Evolutionary conservation across 2,797 vertebrate species (phyloP).

Genomic region (Enteromius trimaculatus): DNA sequence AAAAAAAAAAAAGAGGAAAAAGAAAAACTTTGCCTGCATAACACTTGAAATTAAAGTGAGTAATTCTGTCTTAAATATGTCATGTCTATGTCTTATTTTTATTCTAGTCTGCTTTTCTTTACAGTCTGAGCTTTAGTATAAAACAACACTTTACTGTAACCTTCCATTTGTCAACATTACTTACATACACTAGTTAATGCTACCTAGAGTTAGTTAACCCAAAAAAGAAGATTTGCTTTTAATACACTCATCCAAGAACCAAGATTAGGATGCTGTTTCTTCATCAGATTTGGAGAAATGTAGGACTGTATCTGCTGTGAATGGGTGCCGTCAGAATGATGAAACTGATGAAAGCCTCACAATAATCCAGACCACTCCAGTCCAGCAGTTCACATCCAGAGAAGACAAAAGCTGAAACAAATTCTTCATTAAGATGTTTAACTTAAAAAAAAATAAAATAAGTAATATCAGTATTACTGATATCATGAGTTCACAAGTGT

Average conservation of each 20-base stretch:
- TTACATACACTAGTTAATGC: background rate
- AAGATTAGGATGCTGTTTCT: background rate
- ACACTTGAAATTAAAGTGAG: conserved; percentile 96
- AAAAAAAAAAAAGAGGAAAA: conserved; percentile 74
- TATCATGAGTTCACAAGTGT: too few species aligned
- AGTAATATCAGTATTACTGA: too few species aligned
- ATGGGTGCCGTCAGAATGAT: background rate
- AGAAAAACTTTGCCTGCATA: conserved; percentile 95
- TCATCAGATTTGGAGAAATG: background rate
- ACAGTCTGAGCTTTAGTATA: background rate
- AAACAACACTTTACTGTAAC: background rate
- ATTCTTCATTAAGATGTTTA: too few species aligned
- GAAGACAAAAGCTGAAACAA: background rate
- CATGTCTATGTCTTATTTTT: background rate
- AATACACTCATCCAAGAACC: background rate
- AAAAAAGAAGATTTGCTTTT: background rate
- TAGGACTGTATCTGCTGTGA: background rate
- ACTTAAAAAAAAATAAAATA: too few species aligned
- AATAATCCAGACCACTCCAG: background rate
- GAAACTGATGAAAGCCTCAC: background rate
- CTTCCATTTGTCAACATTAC: background rate
- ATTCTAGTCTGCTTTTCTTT: background rate
- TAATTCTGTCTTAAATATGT: conserved; percentile 80
- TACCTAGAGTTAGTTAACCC: background rate
- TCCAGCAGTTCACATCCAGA: background rate